These are phyloP conservation scores for Melipona quadrifasciata DNA, from an alignment of 1,140 invertebrate genomes.

Conservation along the genomic window DNA sequence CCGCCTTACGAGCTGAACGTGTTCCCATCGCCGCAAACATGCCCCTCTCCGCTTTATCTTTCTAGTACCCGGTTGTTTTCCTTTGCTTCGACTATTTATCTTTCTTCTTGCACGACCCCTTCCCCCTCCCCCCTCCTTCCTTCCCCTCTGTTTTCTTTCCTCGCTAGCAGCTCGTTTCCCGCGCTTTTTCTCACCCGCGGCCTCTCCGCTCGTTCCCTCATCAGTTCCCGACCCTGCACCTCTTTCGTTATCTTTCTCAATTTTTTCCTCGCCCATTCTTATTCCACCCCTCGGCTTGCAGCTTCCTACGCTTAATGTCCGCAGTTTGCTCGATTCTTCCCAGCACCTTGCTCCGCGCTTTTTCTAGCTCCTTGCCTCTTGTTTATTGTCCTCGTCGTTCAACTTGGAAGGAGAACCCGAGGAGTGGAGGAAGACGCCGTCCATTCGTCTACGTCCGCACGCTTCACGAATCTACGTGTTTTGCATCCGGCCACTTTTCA, in stretches of 20 bases:
- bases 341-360: not conserved
- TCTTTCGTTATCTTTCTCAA: conserved; percentile 6
- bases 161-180: conserved; percentile 25
- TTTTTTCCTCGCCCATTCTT: conserved; percentile 18
- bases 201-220: conserved; percentile 18
- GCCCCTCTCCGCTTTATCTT: not conserved
- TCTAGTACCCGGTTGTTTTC: conserved; percentile 17
- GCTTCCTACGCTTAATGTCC: conserved; percentile 29
- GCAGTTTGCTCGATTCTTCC: conserved; percentile 27
- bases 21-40: conserved; percentile 20
- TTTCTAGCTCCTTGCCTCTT: not conserved
- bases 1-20: not conserved
- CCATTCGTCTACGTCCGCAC: conserved; percentile 46
- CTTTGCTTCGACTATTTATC: conserved; percentile 37
- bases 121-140: not conserved
- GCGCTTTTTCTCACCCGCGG: not conserved
- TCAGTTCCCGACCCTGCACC: conserved; percentile 26
- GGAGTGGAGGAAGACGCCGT: not conserved
- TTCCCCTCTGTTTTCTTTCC: conserved; percentile 31
- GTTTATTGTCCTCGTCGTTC: conserved; percentile 36
- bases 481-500: conserved; percentile 50
- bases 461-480: conserved; percentile 44
- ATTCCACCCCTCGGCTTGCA: not conserved
- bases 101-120: conserved; percentile 32
- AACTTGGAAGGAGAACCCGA: not conserved